Evolutionary conservation across 2,797 vertebrate genomes (phyloP), one percentile per base, ranked within the genome.

Genomic region (Xiphorhynchus erythropygius): DNA sequence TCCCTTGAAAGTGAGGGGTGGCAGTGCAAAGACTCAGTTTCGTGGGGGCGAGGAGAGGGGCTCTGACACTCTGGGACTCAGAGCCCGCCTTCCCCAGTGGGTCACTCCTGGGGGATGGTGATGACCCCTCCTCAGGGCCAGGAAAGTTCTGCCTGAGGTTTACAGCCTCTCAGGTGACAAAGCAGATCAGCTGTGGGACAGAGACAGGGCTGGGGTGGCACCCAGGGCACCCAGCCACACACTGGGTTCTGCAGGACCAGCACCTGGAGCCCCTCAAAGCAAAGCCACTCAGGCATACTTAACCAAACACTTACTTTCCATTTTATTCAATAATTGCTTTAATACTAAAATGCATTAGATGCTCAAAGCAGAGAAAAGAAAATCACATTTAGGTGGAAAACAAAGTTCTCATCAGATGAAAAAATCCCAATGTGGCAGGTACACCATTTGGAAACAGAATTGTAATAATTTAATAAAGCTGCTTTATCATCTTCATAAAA

Each of bases 401-500:
- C 96, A 96, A 97, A 98, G 93, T 98, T 97, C 94, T 97, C 97
- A 97, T 97, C 96, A 91, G 94, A 96, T 97, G 95, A 96, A 97
- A 97, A 97, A 97, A 97, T 69, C n/a, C 89, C 96, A 94, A 60
- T 83, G 94, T 97, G 96, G 97, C 96, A 97, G 94, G 89, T 98
- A 98, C 95, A 98, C 97, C 95, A 97, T 98, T 97, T 98, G 97
- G 95, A 98, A 98, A 98, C 97, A 96, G 96, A 98, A 97, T 93
- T 35, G 94, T 98, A 98, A 98, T 98, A 98, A 98, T 98, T 98
- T 98, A 98, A 98, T 98, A 98, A 98, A 98, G 98, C 97, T 98
- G 97, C 94, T 98, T 98, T 97, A 98, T 98, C 97, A 98, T 98
- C 90, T 97, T 98, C 97, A 98, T 98, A 98, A 98, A 98, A 98